phyloP scores from a whole-genome alignment of 2,797 vertebrate species.

The Phataginus tricuspis region DNA sequence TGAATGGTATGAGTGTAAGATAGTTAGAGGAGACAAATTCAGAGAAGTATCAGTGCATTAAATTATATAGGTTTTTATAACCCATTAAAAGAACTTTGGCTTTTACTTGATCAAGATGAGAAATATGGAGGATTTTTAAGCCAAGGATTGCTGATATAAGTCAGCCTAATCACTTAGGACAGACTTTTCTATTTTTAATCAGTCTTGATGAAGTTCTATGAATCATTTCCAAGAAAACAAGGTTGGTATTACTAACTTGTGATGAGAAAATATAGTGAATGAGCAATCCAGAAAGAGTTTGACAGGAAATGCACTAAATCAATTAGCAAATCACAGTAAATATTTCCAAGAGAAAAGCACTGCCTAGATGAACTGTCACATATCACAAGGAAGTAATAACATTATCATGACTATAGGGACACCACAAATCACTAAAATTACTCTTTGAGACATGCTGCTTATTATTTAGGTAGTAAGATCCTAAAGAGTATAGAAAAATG shows the following conservation, averaged over 20 bases:
- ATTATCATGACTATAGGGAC: neutral
- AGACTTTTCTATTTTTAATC: conserved; percentile 37
- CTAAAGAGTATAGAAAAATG: neutral
- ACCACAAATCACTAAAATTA: neutral
- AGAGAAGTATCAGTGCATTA: neutral
- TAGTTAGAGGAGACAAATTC: neutral
- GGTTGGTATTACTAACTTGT: neutral
- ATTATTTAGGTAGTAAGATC: neutral
- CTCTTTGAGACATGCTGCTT: neutral
- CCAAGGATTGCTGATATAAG: neutral
- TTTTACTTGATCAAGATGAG: neutral
- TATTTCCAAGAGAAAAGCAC: neutral
- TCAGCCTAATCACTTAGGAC: neutral
- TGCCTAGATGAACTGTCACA: neutral
- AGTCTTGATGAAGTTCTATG: neutral
- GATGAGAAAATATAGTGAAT: neutral
- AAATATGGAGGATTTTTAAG: neutral
- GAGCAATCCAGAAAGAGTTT: neutral
- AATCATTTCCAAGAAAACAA: conserved; percentile 11
- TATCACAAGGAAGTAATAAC: neutral
- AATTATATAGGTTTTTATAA: neutral
- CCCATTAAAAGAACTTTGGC: neutral
- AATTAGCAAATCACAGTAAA: conserved; percentile 18
- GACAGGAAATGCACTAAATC: neutral
- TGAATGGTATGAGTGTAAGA: neutral